phyloP scores from a whole-genome alignment of 2,113 vertebrate genomes.

The Trichomycterus rosablanca region DNA sequence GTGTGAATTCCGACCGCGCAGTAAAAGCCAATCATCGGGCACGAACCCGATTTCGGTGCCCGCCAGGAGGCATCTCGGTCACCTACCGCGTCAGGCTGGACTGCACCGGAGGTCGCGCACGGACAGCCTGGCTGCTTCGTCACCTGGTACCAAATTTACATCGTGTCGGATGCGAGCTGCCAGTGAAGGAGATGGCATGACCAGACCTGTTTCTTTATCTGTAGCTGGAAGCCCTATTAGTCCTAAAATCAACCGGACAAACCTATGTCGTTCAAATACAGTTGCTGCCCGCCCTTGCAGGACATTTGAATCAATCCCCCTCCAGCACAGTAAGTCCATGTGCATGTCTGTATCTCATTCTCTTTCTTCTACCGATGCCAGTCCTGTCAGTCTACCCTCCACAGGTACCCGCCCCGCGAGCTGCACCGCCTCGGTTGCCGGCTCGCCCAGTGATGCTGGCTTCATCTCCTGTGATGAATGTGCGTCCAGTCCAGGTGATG shows the following conservation, averaged over 20 bases:
- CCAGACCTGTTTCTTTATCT: slow-evolving; percentile 67
- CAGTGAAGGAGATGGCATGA: slow-evolving; percentile 77
- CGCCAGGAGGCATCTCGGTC: slow-evolving; percentile 71
- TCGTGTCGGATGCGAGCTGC: slow-evolving; percentile 78
- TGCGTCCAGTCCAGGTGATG: slow-evolving; percentile 83
- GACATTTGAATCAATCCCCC: slow-evolving; percentile 64
- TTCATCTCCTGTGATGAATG: slow-evolving; percentile 94
- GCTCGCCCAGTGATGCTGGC: slow-evolving; percentile 86
- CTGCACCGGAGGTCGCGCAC: slow-evolving; percentile 74
- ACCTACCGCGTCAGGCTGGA: slow-evolving; percentile 79
- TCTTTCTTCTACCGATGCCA: slow-evolving; percentile 73
- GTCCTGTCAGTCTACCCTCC: slow-evolving; percentile 74
- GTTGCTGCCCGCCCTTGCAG: slow-evolving; percentile 62
- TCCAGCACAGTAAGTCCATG: slow-evolving; percentile 88
- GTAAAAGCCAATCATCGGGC: slow-evolving; percentile 93
- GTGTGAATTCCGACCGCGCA: slow-evolving; percentile 91
- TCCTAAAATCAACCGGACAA: slow-evolving; percentile 74
- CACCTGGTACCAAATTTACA: slow-evolving; percentile 67
- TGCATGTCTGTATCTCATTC: slow-evolving; percentile 85
- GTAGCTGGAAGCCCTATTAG: slow-evolving; percentile 83
- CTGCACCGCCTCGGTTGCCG: slow-evolving; percentile 84
- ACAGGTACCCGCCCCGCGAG: slow-evolving; percentile 82
- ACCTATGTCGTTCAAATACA: slow-evolving; percentile 83
- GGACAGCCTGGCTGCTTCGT: slow-evolving; percentile 72
- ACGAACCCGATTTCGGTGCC: slow-evolving; percentile 76